These are phyloP conservation scores for Sarcophaga carnaria DNA, from an alignment of 2,888 invertebrate genomes.

Conservation along the genomic window DNA sequence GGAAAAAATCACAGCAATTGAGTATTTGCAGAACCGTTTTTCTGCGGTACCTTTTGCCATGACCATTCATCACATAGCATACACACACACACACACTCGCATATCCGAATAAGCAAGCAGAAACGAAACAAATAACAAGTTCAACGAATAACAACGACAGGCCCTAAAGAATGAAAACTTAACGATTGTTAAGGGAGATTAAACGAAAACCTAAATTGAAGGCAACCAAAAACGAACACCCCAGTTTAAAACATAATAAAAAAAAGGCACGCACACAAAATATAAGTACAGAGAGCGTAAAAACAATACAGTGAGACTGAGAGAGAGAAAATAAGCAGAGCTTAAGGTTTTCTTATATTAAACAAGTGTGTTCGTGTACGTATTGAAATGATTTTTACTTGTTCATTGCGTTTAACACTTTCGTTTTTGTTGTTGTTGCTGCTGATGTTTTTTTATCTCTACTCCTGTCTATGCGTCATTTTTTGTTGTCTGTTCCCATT, in stretches of 20 bases:
- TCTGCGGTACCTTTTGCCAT: constrained; percentile 66
- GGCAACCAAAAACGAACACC: neutral
- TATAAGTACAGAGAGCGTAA: neutral
- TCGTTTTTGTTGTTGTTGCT: constrained; percentile 52
- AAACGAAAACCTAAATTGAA: constrained; percentile 21
- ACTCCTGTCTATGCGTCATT: constrained; percentile 64
- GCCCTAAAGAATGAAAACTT: constrained; percentile 65
- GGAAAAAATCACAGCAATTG: constrained; percentile 5
- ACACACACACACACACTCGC: neutral
- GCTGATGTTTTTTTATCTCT: constrained; percentile 42
- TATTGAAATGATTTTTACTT: constrained; percentile 13
- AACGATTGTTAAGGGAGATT: constrained; percentile 20
- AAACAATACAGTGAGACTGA: neutral
- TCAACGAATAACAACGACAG: constrained; percentile 33
- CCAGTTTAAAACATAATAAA: neutral
- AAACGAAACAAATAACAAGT: neutral
- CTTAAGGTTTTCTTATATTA: neutral
- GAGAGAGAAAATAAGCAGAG: neutral
- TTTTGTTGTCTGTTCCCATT: constrained; percentile 19
- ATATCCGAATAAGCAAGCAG: neutral
- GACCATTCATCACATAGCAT: constrained; percentile 45
- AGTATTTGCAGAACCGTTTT: constrained; percentile 65
- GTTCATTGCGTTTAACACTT: constrained; percentile 66
- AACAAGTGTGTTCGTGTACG: constrained; percentile 30
- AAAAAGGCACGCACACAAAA: constrained; percentile 19